Evolutionary conservation across 2,888 invertebrate genomes (phyloP), one percentile per base, ranked within the genome.

Genomic region (Harpalus rubripes): DNA sequence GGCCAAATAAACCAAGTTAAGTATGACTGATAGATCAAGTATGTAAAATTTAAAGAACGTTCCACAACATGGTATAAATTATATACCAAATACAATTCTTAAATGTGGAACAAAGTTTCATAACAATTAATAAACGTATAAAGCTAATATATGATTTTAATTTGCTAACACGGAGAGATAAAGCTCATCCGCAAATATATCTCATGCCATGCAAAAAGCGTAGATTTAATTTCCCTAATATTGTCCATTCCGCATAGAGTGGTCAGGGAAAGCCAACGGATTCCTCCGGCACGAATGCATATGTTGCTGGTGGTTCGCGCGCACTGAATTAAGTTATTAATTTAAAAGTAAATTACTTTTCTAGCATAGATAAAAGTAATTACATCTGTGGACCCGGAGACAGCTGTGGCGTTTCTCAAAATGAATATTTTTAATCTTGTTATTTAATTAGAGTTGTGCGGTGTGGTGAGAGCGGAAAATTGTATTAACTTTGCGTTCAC

Each of bases 401-500:
- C 81, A 81, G 81, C 81, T 81, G 81, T 58, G 68, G 72, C 81
- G 72, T 81, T 81, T 81, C 81, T 81, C 81, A 81, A 83, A 83
- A 83, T 76, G 74, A 83, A 83, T 83, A 83, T 83, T 84, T 84
- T 76, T 76, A 84, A 84, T 76, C 84, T 76, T 76, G 84, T 84
- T 84, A 84, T 84, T 84, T 84, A 84, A 84, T 84, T 84, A 84
- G 84, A 84, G 76, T 76, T 84, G 7, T 84, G 83, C 81, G 81
- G 82, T 84, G 83, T 65, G 81, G 82, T 65, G 74, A 12, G 72
- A 65, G 74, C 82, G 76, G 74, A 76, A 83, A 83, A 83, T 59
- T 74, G 83, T 83, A 83, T 74, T 83, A 84, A 76, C 74, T 84
- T 63, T n/a, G 44, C 74, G 74, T 74, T 82, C 58, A 58, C 72